Evolutionary conservation across 2,888 invertebrate genomes (phyloP).

Genomic region (Drosophila eohydei): DNA sequence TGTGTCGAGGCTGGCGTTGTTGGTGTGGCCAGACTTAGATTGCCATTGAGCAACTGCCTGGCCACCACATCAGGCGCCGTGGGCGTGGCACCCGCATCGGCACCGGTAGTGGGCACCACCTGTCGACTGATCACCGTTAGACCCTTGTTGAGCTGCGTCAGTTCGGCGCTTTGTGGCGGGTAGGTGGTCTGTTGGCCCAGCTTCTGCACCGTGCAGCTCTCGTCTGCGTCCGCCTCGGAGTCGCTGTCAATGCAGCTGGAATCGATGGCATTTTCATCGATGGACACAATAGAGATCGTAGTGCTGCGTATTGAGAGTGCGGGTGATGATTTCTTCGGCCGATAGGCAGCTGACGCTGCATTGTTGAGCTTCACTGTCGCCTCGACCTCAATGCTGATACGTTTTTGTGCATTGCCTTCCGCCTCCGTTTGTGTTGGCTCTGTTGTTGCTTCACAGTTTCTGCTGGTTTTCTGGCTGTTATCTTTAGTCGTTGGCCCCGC

Average conservation of each 20-base stretch:
- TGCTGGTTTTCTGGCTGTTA: constrained; percentile 14
- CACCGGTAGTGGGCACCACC: constrained; percentile 51
- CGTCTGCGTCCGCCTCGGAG: constrained; percentile 73
- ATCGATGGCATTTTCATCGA: constrained; percentile 82
- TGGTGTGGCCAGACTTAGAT: constrained; percentile 46
- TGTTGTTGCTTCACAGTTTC: constrained; percentile 14
- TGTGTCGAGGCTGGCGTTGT: constrained; percentile 63
- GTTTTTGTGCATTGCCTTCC: constrained; percentile 25
- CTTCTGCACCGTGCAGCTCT: constrained; percentile 81
- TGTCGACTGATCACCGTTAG: constrained; percentile 75
- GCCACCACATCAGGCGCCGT: constrained; percentile 49
- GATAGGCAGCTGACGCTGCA: constrained; percentile 5
- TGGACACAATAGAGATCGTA: constrained; percentile 82
- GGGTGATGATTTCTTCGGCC: constrained; percentile 66
- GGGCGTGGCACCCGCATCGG: constrained; percentile 12
- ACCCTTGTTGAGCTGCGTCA: constrained; percentile 78
- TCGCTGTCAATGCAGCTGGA: constrained; percentile 84
- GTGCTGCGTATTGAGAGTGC: constrained; percentile 82
- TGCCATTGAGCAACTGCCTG: constrained; percentile 65
- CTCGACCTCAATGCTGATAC: constrained; percentile 70
- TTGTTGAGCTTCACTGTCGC: constrained; percentile 59
- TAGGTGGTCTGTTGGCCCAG: constrained; percentile 81
- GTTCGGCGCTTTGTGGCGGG: constrained; percentile 67
- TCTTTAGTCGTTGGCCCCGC: constrained; percentile 54
- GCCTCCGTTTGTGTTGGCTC: not conserved